Percentiles rank a stretch among this genome's conserved stretches.
These are phyloP conservation scores for Seriola quinqueradiata DNA, from an alignment of 2,113 vertebrate species.

Conservation along the genomic window DNA sequence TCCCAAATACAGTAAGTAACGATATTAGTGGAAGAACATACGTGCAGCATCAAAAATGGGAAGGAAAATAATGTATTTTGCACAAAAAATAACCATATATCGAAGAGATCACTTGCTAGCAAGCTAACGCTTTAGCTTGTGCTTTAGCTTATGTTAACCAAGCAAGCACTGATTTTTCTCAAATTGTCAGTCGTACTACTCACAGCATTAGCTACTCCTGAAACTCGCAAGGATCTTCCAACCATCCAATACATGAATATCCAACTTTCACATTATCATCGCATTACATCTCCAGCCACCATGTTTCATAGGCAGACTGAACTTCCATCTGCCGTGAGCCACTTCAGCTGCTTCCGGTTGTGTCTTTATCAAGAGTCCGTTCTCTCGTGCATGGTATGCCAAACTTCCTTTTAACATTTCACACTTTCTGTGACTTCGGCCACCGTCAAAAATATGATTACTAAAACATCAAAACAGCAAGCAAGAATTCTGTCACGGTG, in stretches of 20 bases:
- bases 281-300: background rate
- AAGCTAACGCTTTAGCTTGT: constrained; percentile 29
- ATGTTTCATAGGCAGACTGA: background rate
- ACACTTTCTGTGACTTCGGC: fast-evolving
- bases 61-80: background rate
- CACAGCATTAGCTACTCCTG: constrained; percentile 17
- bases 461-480: background rate
- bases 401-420: background rate
- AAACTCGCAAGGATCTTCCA: background rate
- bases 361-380: background rate
- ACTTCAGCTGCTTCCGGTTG: constrained; percentile 58
- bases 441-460: fast-evolving
- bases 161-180: background rate
- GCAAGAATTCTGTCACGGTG: fast-evolving
- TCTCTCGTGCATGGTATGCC: background rate
- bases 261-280: background rate
- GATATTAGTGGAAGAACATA: background rate
- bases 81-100: background rate
- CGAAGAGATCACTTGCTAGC: background rate
- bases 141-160: no score
- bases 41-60: background rate
- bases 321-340: background rate
- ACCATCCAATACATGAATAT: no score
- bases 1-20: background rate
- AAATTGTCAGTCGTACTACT: background rate